phyloP scores from a whole-genome alignment of 1,140 invertebrate species.

The Ephestia elutella region DNA sequence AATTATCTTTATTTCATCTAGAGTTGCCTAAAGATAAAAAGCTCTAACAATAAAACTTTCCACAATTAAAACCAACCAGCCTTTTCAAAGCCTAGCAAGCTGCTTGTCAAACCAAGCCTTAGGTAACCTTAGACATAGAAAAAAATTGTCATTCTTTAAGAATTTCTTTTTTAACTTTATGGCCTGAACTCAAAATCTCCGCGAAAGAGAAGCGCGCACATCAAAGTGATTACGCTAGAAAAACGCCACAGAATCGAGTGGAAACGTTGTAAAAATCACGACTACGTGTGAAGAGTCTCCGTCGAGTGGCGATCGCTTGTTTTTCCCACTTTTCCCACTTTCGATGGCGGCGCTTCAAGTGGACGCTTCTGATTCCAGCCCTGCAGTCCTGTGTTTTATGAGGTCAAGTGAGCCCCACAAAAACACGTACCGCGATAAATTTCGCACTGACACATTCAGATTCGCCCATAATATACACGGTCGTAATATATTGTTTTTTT shows the following conservation, averaged over 20 bases:
- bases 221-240: conserved; percentile 61
- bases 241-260: conserved; percentile 51
- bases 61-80: too few species aligned
- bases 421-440: conserved; percentile 67
- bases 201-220: conserved; percentile 35
- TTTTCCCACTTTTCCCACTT: conserved; percentile 74
- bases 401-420: conserved; percentile 68
- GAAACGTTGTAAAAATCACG: conserved; percentile 72
- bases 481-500: conserved; percentile 62
- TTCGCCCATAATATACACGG: conserved; percentile 66
- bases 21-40: too few species aligned
- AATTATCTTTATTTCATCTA: too few species aligned
- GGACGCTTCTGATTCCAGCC: conserved; percentile 53
- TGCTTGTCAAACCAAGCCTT: not conserved
- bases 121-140: too few species aligned
- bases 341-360: conserved; percentile 58
- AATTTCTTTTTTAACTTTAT: too few species aligned
- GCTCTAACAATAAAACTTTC: too few species aligned
- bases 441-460: conserved; percentile 72
- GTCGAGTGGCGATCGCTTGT: conserved; percentile 71
- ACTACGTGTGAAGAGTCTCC: conserved; percentile 68
- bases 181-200: conserved; percentile 2
- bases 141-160: too few species aligned
- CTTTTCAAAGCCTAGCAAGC: not conserved
- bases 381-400: conserved; percentile 67